A percentile compares a stretch with the other conserved stretches of the same genome.
Conservation (phyloP, 2,113 vertebrate species). For the Xenopus borealis region DNA sequence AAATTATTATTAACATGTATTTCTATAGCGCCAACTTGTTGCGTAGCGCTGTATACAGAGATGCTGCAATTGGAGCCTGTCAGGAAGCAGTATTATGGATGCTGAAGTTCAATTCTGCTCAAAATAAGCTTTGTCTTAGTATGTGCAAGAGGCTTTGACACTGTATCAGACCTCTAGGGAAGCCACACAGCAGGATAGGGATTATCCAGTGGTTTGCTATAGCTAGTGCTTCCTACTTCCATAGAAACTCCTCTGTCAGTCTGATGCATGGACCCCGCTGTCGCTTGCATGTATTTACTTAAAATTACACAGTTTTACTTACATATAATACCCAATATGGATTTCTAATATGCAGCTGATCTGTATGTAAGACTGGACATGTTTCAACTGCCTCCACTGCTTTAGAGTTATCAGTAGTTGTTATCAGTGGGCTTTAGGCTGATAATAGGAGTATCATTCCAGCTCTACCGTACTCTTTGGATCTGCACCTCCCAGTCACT, state of each 20-base stretch:
- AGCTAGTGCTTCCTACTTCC: slow-evolving; percentile 70
- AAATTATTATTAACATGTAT: too few relatives aligned
- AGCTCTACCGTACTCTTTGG: too few relatives aligned
- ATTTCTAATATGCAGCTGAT: slow-evolving; percentile 43
- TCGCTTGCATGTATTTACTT: slow-evolving; percentile 53
- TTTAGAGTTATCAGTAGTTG: too few relatives aligned
- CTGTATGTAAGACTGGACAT: slow-evolving; percentile 10
- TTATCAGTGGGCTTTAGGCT: too few relatives aligned
- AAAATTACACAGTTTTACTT: slow-evolving; percentile 22
- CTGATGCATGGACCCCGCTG: slow-evolving; percentile 56
- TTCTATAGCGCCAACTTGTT: too few relatives aligned
- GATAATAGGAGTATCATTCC: too few relatives aligned
- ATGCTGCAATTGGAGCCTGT: slow-evolving; percentile 63
- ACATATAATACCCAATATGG: slow-evolving; percentile 34
- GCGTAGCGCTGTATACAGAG: too few relatives aligned
- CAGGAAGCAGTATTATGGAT: slow-evolving; percentile 66
- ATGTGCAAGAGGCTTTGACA: slow-evolving; percentile 69
- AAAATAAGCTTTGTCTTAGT: slow-evolving; percentile 76
- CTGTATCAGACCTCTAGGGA: slow-evolving; percentile 75
- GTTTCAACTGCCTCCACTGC: background rate
- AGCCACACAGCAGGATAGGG: slow-evolving; percentile 69
- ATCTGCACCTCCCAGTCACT: too few relatives aligned
- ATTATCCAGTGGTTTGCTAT: slow-evolving; percentile 65
- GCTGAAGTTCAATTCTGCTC: slow-evolving; percentile 63
- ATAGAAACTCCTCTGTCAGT: slow-evolving; percentile 64